Percentiles rank a stretch among this genome's conserved stretches.
These are phyloP conservation scores for Agapornis canus DNA, from an alignment of 2,797 vertebrate genomes.

Conservation along the genomic window DNA sequence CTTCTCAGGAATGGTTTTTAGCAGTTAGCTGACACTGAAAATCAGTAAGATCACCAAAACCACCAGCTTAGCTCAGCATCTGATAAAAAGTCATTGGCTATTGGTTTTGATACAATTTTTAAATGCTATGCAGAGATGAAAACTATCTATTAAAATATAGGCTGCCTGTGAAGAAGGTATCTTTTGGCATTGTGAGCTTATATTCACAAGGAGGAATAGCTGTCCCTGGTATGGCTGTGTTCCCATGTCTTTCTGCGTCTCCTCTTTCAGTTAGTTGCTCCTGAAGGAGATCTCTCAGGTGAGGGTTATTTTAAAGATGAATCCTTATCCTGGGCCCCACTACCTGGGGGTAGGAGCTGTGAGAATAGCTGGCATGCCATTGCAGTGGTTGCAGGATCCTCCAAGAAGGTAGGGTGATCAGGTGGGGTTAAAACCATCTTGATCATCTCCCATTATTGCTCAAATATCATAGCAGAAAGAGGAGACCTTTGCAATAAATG, in stretches of 20 bases:
- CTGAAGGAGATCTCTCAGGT: background rate
- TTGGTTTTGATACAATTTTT: conserved; percentile 5
- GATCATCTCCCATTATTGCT: background rate
- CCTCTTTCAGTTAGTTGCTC: background rate
- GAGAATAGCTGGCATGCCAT: background rate
- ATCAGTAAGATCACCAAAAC: conserved; percentile 14
- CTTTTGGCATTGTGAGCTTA: background rate
- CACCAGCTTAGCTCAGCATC: background rate
- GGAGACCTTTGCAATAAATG: background rate
- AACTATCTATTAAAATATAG: background rate
- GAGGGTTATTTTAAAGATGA: accelerated
- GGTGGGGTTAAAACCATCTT: background rate
- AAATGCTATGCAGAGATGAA: background rate
- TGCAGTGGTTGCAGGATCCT: background rate
- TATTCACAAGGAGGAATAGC: background rate
- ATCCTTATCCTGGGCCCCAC: background rate
- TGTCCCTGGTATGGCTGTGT: background rate
- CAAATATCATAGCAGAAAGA: background rate
- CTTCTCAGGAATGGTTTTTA: background rate
- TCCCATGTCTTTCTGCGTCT: background rate
- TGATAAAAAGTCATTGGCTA: conserved; percentile 23
- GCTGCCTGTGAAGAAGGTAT: background rate
- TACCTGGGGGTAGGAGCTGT: background rate
- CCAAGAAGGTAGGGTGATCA: background rate
- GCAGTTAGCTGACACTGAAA: background rate